Conservation (phyloP, 2,888 invertebrate species). For the Tholera decimalis region DNA sequence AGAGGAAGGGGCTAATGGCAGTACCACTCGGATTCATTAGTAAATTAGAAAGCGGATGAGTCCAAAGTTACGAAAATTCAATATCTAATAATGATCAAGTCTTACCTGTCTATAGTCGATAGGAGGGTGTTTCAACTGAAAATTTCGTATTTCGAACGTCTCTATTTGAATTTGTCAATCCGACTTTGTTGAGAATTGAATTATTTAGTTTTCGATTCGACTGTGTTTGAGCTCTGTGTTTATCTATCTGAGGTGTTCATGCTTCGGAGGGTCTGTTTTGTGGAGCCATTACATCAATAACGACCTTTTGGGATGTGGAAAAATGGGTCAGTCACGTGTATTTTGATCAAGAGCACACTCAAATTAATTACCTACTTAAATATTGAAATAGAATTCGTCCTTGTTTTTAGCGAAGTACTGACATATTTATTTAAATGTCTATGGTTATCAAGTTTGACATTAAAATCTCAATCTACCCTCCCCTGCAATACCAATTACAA, state of each 20-base stretch:
- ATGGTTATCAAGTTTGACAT: not conserved
- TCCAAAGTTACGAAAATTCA: conserved; percentile 92
- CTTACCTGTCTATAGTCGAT: conserved; percentile 86
- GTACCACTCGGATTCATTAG: conserved; percentile 91
- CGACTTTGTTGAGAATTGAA: conserved; percentile 87
- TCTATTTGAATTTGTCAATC: conserved; percentile 87
- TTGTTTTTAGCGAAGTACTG: not conserved
- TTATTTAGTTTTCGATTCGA: conserved; percentile 90
- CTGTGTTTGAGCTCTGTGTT: conserved; percentile 82
- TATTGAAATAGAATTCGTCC: not conserved
- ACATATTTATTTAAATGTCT: not conserved
- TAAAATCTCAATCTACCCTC: conserved; percentile 25
- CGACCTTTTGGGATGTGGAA: conserved; percentile 43
- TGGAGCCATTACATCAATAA: conserved; percentile 53
- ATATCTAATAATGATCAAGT: conserved; percentile 91
- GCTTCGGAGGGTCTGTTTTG: conserved; percentile 75
- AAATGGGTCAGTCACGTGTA: conserved; percentile 45
- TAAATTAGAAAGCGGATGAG: conserved; percentile 92
- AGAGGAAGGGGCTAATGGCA: conserved; percentile 83
- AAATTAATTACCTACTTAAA: conserved; percentile 22
- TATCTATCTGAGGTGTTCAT: conserved; percentile 76
- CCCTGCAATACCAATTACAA: conserved; percentile 14
- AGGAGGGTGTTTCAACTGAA: conserved; percentile 65
- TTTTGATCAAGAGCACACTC: conserved; percentile 31
- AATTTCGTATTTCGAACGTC: conserved; percentile 68